A percentile compares a stretch with the other conserved stretches of the same genome.
Conservation (phyloP, 37 sponge, comb jelly and placozoan species). For the Oopsacas minuta region DNA sequence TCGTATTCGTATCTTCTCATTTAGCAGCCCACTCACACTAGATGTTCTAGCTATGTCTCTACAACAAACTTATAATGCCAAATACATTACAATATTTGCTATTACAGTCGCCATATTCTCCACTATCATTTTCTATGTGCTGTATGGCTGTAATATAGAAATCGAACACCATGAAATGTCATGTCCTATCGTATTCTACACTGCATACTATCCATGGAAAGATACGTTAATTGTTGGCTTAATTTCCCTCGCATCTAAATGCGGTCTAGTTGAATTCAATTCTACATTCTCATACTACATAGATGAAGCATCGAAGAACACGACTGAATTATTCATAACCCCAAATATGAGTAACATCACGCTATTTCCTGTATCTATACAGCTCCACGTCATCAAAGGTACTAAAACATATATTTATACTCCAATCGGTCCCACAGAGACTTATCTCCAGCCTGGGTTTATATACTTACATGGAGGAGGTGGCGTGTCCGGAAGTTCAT, state of each 20-base stretch:
- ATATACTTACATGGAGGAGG: conserved; percentile 9
- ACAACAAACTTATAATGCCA: too few relatives aligned
- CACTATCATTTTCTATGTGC: neutral
- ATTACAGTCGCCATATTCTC: neutral
- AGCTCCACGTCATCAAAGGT: neutral
- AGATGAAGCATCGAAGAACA: neutral
- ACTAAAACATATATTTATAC: neutral
- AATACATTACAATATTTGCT: neutral
- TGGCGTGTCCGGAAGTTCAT: neutral
- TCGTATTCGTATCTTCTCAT: too few relatives aligned
- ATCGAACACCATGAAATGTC: neutral
- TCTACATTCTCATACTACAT: neutral
- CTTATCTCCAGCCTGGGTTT: neutral
- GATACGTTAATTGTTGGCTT: neutral
- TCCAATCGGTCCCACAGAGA: neutral
- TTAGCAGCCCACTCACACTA: too few relatives aligned
- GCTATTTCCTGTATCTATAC: neutral
- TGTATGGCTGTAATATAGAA: neutral
- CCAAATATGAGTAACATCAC: neutral
- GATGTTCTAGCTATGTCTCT: too few relatives aligned
- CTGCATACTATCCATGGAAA: neutral
- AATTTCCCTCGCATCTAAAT: neutral
- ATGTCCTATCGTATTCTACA: neutral
- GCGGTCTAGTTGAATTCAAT: neutral
- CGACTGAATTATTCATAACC: neutral